phyloP scores from a whole-genome alignment of 2,113 vertebrate species.

The Apistogramma diplotaenia region DNA sequence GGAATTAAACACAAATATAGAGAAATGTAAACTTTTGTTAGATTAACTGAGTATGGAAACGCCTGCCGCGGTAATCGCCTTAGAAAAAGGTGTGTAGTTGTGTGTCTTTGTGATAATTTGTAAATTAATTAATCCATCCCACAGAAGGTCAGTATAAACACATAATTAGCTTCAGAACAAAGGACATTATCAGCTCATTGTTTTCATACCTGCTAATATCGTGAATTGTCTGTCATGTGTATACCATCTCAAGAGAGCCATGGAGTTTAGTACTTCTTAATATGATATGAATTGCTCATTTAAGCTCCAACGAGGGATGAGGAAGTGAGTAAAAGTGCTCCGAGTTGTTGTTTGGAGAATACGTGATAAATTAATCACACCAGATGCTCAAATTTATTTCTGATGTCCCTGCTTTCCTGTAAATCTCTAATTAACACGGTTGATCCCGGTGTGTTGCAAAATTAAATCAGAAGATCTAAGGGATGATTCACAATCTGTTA shows the following conservation, averaged over 20 bases:
- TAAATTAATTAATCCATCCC: neutral
- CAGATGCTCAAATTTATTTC: conserved; percentile 67
- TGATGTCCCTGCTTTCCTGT: conserved; percentile 61
- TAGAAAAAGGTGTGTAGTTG: conserved; percentile 25
- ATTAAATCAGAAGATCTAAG: conserved; percentile 69
- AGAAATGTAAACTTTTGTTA: conserved; percentile 50
- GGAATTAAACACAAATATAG: conserved; percentile 63
- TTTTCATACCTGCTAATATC: conserved; percentile 13
- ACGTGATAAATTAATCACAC: conserved; percentile 50
- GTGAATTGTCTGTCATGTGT: conserved; percentile 15
- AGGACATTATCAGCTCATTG: conserved; percentile 13
- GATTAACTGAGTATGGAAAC: conserved; percentile 69
- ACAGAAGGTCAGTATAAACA: conserved; percentile 30
- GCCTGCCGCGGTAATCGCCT: conserved; percentile 56
- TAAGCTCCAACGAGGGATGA: conserved; percentile 22
- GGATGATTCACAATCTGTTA: conserved; percentile 60
- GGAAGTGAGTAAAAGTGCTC: conserved; percentile 23
- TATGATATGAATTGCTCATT: conserved; percentile 50
- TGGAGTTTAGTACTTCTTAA: conserved; percentile 53
- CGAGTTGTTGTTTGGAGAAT: conserved; percentile 23
- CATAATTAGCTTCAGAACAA: conserved; percentile 29
- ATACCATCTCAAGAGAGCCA: conserved; percentile 27
- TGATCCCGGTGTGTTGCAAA: conserved; percentile 65
- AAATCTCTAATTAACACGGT: conserved; percentile 71
- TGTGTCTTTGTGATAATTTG: conserved; percentile 8